Percentiles rank a stretch among this genome's conserved stretches.
Evolutionary conservation across 2,888 invertebrate genomes (phyloP).

Genomic region (Argynnis bischoffii): DNA sequence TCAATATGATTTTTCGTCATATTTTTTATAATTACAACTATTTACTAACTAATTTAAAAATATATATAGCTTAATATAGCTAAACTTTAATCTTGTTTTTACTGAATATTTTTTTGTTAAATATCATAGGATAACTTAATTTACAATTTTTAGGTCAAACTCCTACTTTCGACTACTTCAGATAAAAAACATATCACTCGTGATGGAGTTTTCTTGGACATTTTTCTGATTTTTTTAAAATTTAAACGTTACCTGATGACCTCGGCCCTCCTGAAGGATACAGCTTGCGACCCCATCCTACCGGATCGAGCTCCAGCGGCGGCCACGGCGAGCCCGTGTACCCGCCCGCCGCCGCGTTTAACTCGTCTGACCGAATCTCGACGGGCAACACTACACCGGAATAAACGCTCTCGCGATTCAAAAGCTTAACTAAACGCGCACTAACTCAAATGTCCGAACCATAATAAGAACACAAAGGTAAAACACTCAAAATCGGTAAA

Average conservation of each 20-base stretch:
- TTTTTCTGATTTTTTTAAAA: not conserved
- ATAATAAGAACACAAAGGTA: slow-evolving; percentile 17
- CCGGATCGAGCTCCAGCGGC: slow-evolving; percentile 88
- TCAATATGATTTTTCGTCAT: no score
- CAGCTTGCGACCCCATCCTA: slow-evolving; percentile 90
- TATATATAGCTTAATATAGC: no score
- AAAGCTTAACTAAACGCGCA: slow-evolving; percentile 10
- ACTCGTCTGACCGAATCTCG: slow-evolving; percentile 91
- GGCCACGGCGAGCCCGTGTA: slow-evolving; percentile 92
- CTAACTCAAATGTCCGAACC: slow-evolving; percentile 26
- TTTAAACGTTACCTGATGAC: slow-evolving; percentile 74
- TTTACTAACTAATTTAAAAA: no score
- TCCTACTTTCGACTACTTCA: no score
- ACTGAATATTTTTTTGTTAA: no score
- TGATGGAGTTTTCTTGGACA: not conserved
- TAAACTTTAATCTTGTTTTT: no score
- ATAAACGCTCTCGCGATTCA: slow-evolving; percentile 18
- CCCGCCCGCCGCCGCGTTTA: slow-evolving; percentile 86
- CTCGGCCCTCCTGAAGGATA: slow-evolving; percentile 88
- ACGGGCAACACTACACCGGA: slow-evolving; percentile 46
- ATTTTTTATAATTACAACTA: no score
- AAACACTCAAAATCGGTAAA: slow-evolving; percentile 4
- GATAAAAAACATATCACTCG: not conserved
- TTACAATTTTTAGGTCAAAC: no score
- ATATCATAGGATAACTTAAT: no score